Base-by-base conservation (phyloP, 1,140 invertebrate genomes). In the Teleopsis dalmanni region DNA sequence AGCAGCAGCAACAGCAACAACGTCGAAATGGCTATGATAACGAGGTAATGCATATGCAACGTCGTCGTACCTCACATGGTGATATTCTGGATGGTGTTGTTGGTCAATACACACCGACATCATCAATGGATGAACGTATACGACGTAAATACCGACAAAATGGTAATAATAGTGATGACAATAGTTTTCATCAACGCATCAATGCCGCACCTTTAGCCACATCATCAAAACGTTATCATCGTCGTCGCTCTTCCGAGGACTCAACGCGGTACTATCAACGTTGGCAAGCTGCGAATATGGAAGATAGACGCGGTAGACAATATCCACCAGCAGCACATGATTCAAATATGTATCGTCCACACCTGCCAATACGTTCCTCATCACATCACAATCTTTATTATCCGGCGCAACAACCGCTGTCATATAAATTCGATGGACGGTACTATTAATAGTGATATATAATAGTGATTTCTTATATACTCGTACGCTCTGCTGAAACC, bases 341-440 rank as follows among this genome's bases (percentile, higher is more conserved):
- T 21, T 4, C 5, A n/a, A 22, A 25, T 22, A 13, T 23, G 19
- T 55, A 56, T 16, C 53, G 48, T 26, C 54, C 53, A 10, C 54
- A 54, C 19, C 53, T 69, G 26, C 61, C 60, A 45, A 47, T 56
- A 14, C 65, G 75, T 51, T 76, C 75, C 2, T 73, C 66, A 47
- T 77, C 75, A n/a, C 73, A 76, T 57, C 74, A 76, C 51, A 75
- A 75, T 53, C 60, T 75, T n/a, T 62, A 71, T 40, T 70, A 76
- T 67, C 59, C 59, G 8, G 47, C 36, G 25, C 34, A 48, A 47
- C 36, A 55, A 45, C 46, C 61, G 25, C 59, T 64, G 37, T 62
- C 64, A 3, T 67, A 67, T 46, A 61, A 67, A 42, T 67, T 61
- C 37, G 64, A 64, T 26, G 64, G 62, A 36, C 56, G 58, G 42